Percentiles rank a stretch among this genome's conserved stretches.
phyloP scores from a whole-genome alignment of 2,888 invertebrate species.

The Lasioglossum calceatum region DNA sequence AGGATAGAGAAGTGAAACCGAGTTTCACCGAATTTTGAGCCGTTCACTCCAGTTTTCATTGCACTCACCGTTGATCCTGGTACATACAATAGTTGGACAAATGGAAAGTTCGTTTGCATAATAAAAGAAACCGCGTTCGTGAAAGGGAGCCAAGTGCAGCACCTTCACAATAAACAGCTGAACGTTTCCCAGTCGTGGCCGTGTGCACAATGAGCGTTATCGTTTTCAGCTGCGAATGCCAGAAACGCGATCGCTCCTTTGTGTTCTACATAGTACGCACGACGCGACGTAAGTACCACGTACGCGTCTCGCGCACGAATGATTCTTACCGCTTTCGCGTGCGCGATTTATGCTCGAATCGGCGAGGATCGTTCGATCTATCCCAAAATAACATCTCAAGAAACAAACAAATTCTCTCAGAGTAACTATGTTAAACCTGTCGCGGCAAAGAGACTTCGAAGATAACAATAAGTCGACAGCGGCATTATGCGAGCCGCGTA shows the following conservation, averaged over 20 bases:
- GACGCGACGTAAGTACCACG: too few species aligned
- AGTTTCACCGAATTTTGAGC: constrained; percentile 13
- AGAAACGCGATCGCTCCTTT: not conserved
- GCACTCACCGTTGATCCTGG: not conserved
- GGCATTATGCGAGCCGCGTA: constrained; percentile 39
- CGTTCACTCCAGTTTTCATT: not conserved
- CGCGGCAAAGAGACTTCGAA: not conserved
- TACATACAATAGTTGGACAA: constrained; percentile 32
- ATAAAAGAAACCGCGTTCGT: constrained; percentile 40
- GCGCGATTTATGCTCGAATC: not conserved
- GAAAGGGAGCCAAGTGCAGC: constrained; percentile 48
- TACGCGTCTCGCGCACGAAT: not conserved
- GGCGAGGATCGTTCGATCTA: too few species aligned
- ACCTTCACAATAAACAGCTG: not conserved
- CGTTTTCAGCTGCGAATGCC: constrained; percentile 6
- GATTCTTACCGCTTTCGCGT: not conserved
- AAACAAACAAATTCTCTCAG: not conserved
- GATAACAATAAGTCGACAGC: constrained; percentile 10
- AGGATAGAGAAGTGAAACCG: not conserved
- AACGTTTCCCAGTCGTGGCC: constrained; percentile 21
- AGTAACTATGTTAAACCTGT: not conserved
- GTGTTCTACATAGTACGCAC: not conserved
- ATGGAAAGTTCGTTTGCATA: constrained; percentile 55
- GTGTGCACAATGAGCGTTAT: not conserved
- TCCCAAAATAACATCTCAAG: too few species aligned